Conservation (phyloP, 2,797 vertebrate species). For the Characodon lateralis region DNA sequence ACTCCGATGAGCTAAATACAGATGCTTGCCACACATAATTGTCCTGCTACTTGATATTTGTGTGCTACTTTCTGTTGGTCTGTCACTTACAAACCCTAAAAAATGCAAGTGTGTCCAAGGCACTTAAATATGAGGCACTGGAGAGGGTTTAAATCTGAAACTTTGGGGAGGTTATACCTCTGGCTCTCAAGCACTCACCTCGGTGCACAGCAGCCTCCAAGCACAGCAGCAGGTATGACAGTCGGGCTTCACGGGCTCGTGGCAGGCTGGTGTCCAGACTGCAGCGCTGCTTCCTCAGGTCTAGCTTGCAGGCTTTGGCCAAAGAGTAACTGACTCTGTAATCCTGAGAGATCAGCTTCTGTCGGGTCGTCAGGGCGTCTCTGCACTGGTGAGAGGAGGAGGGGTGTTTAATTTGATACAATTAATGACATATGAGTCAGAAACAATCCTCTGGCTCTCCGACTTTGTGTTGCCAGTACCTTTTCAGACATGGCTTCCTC, state of each 20-base stretch:
- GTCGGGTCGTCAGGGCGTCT: constrained; percentile 91
- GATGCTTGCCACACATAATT: too few relatives aligned
- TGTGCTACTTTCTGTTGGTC: too few relatives aligned
- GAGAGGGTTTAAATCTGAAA: too few relatives aligned
- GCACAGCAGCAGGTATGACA: constrained; percentile 93
- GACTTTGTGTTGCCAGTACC: constrained; percentile 61
- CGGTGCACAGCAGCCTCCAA: constrained; percentile 93
- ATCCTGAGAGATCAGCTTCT: constrained; percentile 95
- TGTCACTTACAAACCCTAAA: too few relatives aligned
- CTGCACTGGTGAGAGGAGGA: constrained; percentile 81
- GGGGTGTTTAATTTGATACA: neutral
- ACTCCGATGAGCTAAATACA: too few relatives aligned
- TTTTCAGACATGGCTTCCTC: constrained; percentile 96
- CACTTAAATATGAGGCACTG: too few relatives aligned
- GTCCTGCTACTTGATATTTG: too few relatives aligned
- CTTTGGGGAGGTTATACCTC: too few relatives aligned
- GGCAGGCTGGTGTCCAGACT: constrained; percentile 92
- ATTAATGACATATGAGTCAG: neutral
- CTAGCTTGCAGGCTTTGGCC: constrained; percentile 93
- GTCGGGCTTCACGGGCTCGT: constrained; percentile 89
- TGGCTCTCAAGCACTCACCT: constrained; percentile 72
- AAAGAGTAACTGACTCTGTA: constrained; percentile 95
- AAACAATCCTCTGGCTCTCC: too few relatives aligned
- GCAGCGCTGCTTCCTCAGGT: constrained; percentile 93
- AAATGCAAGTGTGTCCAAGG: too few relatives aligned